Base-by-base conservation (phyloP, 1,140 invertebrate species). In the Solenopsis fugax region DNA sequence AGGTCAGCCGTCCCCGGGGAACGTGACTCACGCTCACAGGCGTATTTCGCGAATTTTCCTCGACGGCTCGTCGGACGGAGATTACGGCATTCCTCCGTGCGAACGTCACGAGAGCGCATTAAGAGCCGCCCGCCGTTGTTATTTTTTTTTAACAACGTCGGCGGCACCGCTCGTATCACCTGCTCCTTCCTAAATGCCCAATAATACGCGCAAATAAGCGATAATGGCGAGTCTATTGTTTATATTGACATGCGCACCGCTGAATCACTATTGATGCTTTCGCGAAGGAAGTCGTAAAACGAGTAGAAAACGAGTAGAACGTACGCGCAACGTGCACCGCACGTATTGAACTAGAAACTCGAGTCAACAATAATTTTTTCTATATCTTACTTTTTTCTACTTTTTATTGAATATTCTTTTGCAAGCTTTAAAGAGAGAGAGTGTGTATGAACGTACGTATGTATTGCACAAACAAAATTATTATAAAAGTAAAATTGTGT, bases 1-100 rank as follows among this genome's bases (percentile, higher is more conserved):
- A 67, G 84, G 69, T 76, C 67, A 77, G 29, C 29, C 56, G n/a
- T 37, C n/a, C 29, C 16, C 6, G 71, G 13, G 52, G 10, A 41
- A 75, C 54, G 52, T 82, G 88, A 87, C n/a, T 89, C 88, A 69
- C 75, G 76, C 16, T 54, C 52, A 48, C 67, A 52, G 18, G 16
- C 7, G 69, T 29, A 34, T 71, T 65, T 76, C 76, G 76, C 54
- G 69, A 86, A 60, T 5, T 67, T 85, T 67, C 58, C 52, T 34
- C 69, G 54, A 73, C 67, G 65, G 48, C 6, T 72, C 65, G 45
- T 13, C 37, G 16, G 41, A 24, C 41, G 3, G 12, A 50, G 52
- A 84, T 84, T 84, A 73, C 54, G 80, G 10, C 80, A 84, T 84
- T 84, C 80, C 80, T 60, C 7, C n/a, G 41, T 13, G 24, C 80